Percentiles rank a stretch among this genome's conserved stretches.
Evolutionary conservation across 2,113 vertebrate species (phyloP).

Genomic region (Grammomys surdaster): DNA sequence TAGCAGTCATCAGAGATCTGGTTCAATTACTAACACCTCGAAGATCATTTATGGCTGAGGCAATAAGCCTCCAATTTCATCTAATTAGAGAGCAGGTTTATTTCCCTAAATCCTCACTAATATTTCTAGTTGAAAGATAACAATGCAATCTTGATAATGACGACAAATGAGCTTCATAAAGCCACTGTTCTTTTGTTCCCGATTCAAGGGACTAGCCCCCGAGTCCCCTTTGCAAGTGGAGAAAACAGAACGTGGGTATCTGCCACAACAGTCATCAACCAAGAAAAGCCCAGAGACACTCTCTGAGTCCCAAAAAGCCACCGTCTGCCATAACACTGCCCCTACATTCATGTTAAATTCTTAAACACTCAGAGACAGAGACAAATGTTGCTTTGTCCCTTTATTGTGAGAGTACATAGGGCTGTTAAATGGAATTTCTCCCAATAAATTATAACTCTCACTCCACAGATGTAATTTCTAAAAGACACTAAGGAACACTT

Average conservation of each 20-base stretch:
- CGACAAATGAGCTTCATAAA: slow-evolving; percentile 71
- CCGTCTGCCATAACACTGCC: background rate
- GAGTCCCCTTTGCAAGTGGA: background rate
- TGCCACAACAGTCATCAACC: background rate
- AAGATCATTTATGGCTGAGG: slow-evolving; percentile 59
- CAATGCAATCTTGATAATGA: slow-evolving; percentile 17
- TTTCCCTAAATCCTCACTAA: slow-evolving; percentile 70
- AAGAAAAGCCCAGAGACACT: slow-evolving; percentile 12
- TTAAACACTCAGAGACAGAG: slow-evolving; percentile 16
- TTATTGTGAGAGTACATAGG: slow-evolving; percentile 26
- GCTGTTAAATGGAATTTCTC: slow-evolving; percentile 36
- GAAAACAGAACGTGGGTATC: slow-evolving; percentile 22
- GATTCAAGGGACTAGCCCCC: slow-evolving; percentile 4
- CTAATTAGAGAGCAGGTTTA: slow-evolving; percentile 71
- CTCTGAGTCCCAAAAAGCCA: background rate
- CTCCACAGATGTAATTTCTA: slow-evolving; percentile 47
- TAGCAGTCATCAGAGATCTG: slow-evolving; percentile 63
- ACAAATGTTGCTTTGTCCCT: background rate
- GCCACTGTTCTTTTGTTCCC: background rate
- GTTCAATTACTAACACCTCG: slow-evolving; percentile 72
- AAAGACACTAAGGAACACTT: slow-evolving; percentile 11
- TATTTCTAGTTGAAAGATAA: slow-evolving; percentile 69
- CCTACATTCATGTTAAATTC: slow-evolving; percentile 5
- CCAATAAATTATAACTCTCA: slow-evolving; percentile 54
- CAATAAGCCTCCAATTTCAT: slow-evolving; percentile 65